Evolutionary conservation across 2,888 invertebrate genomes (phyloP).

Genomic region (Acrocyrtus sp.): DNA sequence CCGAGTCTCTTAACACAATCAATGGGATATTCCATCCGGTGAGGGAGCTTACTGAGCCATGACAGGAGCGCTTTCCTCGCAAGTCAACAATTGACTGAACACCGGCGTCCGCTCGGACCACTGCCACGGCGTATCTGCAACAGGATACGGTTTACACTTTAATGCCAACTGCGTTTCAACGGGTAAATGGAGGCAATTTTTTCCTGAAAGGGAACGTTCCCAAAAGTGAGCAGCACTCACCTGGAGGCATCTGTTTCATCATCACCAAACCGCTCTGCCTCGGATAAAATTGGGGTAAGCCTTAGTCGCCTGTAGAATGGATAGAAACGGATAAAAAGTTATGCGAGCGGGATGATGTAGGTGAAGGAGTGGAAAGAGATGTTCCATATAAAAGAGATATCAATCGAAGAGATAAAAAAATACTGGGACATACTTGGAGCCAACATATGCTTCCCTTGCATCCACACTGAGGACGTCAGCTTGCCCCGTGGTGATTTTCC

Average conservation of each 20-base stretch:
- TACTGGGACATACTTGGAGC: constrained; percentile 72
- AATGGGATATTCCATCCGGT: constrained; percentile 63
- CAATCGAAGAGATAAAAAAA: no score
- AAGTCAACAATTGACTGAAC: constrained; percentile 61
- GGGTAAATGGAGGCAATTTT: no score
- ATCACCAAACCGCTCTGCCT: constrained; percentile 62
- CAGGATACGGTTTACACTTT: no score
- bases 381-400: no score
- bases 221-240: no score
- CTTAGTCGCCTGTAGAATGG: constrained; percentile 50
- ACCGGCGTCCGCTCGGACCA: constrained; percentile 60
- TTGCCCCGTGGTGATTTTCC: constrained; percentile 72
- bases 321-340: not conserved
- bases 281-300: constrained; percentile 60
- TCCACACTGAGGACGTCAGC: constrained; percentile 79
- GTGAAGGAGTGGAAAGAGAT: no score
- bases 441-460: constrained; percentile 77
- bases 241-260: constrained; percentile 62
- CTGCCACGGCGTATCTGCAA: constrained; percentile 59
- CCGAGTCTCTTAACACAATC: constrained; percentile 58
- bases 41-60: constrained; percentile 57
- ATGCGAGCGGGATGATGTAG: no score
- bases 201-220: no score
- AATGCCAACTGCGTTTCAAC: no score
- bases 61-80: constrained; percentile 61